Base-by-base conservation (phyloP, 1,140 invertebrate genomes). In the Leptopilina boulardi region DNA sequence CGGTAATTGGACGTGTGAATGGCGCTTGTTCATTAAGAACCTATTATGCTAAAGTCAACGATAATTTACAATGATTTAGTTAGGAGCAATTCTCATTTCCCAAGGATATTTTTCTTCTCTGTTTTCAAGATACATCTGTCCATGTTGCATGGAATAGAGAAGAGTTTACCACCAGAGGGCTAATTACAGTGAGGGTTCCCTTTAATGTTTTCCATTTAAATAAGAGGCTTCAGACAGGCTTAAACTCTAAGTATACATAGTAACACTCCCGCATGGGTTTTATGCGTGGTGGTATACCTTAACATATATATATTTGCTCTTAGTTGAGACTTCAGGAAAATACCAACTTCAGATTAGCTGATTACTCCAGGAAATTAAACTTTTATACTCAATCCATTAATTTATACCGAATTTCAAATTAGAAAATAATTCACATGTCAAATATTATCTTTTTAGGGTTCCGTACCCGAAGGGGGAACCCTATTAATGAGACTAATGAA, bases 121-220 rank as follows among this genome's bases (percentile, higher is more conserved):
- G 10, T 66, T n/a, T 54, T 15, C 4, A 26, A 26, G 21, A 26
- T 66, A 30, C 26, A 66, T 19, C n/a, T 23, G 18, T 23, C 21
- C 19, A 4, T 66, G 56, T 4, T 30, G 11, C 23, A 30, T 26
- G 10, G 56, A 66, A 66, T 66, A 15, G 23, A 66, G 56, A 15
- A 15, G 56, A 66, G 10, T 66, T 23, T 2, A 30, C 23, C 56
- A 30, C 56, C 56, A 66, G 10, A 30, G 56, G 56, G 56, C 56
- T 66, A 66, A 66, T 66, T 66, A 66, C 21, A 30, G 21, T 15
- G 11, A 66, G 56, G 56, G 56, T 21, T 30, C 19, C 56, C 56
- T 66, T 66, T 66, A 66, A 26, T 21, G 56, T 30, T 30, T 26
- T 21, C 56, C 56, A 66, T 66, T 66, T 66, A 26, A 66, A 66